phyloP scores from a whole-genome alignment of 2,113 vertebrate species.

The Thermophis baileyi region DNA sequence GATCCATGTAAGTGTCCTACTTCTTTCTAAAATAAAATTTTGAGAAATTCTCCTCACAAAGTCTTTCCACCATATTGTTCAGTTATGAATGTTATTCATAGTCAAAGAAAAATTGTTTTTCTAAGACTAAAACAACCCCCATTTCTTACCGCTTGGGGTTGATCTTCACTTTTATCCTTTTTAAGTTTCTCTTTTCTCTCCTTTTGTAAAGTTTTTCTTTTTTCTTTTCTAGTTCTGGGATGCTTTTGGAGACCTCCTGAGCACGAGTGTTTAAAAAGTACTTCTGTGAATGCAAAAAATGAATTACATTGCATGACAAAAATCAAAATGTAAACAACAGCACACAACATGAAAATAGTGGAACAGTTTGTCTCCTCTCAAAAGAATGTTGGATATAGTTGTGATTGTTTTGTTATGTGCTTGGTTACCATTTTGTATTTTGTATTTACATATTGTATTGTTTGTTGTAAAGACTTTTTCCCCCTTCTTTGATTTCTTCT shows the following conservation, averaged over 20 bases:
- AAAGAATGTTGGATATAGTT: not conserved
- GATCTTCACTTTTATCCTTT: conserved; percentile 59
- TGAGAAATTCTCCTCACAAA: not conserved
- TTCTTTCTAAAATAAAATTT: not conserved
- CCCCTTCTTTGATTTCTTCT: not conserved
- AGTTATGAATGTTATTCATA: not conserved
- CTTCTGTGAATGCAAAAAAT: conserved; percentile 51
- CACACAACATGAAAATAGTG: not conserved
- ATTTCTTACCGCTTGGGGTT: conserved; percentile 61
- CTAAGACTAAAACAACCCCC: not conserved
- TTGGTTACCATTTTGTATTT: not conserved
- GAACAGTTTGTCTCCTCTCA: not conserved
- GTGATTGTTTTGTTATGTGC: not conserved
- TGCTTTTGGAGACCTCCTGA: conserved; percentile 32
- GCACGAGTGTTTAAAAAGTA: conserved; percentile 38
- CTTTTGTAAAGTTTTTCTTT: conserved; percentile 50
- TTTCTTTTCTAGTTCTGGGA: conserved; percentile 47
- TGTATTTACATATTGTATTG: not conserved
- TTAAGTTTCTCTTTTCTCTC: conserved; percentile 52
- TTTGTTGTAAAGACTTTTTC: not conserved
- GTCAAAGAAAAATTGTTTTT: not conserved
- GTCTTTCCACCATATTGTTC: too few species aligned
- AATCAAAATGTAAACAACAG: not conserved
- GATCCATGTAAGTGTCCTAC: not conserved
- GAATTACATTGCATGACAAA: not conserved